phyloP scores from a whole-genome alignment of 2,888 invertebrate species.

The Chrysolina haemoptera region DNA sequence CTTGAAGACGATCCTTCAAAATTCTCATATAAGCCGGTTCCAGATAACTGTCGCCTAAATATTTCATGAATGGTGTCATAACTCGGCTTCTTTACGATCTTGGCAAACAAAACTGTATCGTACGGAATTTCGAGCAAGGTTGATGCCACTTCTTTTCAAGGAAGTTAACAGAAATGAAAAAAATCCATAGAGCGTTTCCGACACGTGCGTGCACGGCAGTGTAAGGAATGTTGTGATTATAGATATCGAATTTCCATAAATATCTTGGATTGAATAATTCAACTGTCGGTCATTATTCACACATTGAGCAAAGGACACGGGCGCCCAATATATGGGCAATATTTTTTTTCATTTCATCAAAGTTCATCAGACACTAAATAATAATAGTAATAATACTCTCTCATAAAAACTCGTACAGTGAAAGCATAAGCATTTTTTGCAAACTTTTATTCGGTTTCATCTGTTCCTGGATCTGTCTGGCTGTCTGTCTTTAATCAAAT shows the following conservation, averaged over 20 bases:
- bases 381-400: too few species aligned
- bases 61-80: constrained; percentile 60
- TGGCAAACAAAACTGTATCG: constrained; percentile 51
- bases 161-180: background rate
- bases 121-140: background rate
- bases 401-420: too few species aligned
- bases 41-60: constrained; percentile 57
- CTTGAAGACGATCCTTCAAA: constrained; percentile 54
- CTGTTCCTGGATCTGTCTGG: too few species aligned
- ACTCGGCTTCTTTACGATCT: constrained; percentile 57
- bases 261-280: background rate
- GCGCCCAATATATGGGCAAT: too few species aligned
- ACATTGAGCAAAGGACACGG: too few species aligned
- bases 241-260: background rate
- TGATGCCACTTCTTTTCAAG: background rate
- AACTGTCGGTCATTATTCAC: background rate
- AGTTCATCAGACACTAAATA: too few species aligned
- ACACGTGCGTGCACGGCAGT: background rate
- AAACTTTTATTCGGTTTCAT: too few species aligned
- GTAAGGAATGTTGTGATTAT: background rate
- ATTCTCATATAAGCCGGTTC: constrained; percentile 47
- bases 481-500: too few species aligned
- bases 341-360: background rate
- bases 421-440: too few species aligned
- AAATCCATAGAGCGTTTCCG: background rate